A percentile compares a stretch with the other conserved stretches of the same genome.
phyloP scores from a whole-genome alignment of 2,888 invertebrate species.

The Tinea semifulvella region DNA sequence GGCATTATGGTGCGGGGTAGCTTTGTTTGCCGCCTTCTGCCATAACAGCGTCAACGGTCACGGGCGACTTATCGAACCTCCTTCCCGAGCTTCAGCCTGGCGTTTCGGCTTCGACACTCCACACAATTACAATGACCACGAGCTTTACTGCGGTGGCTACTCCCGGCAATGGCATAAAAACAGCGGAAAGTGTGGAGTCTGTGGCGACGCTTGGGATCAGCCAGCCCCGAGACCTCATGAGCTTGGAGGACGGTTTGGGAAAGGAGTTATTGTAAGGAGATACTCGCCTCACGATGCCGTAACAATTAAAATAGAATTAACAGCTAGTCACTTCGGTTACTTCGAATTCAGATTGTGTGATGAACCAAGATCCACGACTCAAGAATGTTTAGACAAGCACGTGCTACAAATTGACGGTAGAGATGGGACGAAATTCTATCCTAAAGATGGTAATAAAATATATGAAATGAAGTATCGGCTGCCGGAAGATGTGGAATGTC shows the following conservation, averaged over 20 bases:
- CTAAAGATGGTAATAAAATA: conserved; percentile 79
- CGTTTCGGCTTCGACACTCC: conserved; percentile 88
- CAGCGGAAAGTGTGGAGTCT: conserved; percentile 85
- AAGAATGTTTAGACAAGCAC: conserved; percentile 81
- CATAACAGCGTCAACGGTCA: conserved; percentile 61
- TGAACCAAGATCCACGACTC: conserved; percentile 72
- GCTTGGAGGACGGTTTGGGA: conserved; percentile 83
- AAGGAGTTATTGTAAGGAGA: conserved; percentile 82
- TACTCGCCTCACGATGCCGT: conserved; percentile 75
- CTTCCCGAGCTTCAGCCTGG: conserved; percentile 89
- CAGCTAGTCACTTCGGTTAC: conserved; percentile 86
- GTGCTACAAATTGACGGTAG: conserved; percentile 65
- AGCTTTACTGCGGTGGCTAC: conserved; percentile 88
- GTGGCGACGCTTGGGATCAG: conserved; percentile 86
- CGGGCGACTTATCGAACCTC: conserved; percentile 84
- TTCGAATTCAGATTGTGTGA: conserved; percentile 88
- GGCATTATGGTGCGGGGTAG: conserved; percentile 39
- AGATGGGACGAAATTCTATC: conserved; percentile 72
- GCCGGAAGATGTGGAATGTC: conserved; percentile 72
- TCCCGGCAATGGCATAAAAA: conserved; percentile 84
- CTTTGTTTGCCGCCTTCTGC: conserved; percentile 33
- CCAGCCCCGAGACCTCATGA: conserved; percentile 79
- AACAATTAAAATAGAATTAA: conserved; percentile 82
- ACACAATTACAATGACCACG: conserved; percentile 90
- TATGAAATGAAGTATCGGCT: conserved; percentile 79